Conservation (phyloP, 2,888 invertebrate genomes). For the Chromoteleia sp. region DNA sequence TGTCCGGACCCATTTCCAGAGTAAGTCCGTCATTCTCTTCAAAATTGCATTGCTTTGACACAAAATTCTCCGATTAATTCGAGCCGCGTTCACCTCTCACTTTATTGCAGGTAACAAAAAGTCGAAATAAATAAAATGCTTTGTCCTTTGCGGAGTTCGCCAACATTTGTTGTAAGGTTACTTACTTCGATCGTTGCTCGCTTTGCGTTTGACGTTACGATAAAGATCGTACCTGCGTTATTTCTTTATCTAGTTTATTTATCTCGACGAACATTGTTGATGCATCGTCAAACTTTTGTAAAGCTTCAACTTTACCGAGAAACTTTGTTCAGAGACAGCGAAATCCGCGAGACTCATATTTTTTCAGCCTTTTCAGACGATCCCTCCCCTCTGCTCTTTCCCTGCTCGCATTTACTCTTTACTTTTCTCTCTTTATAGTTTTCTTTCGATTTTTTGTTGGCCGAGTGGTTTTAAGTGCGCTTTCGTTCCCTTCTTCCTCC, state of each 20-base stretch:
- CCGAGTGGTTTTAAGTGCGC: constrained; percentile 49
- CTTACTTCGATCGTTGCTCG: too few species aligned
- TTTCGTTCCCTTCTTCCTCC: constrained; percentile 37
- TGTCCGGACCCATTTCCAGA: constrained; percentile 34
- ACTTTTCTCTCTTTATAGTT: not conserved
- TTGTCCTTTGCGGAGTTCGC: too few species aligned
- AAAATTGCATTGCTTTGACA: too few species aligned
- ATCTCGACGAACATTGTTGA: not conserved
- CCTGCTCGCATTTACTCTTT: not conserved
- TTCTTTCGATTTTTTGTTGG: not conserved
- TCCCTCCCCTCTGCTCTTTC: not conserved
- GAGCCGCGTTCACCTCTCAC: too few species aligned
- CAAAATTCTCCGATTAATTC: too few species aligned
- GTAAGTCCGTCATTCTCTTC: constrained; percentile 29
- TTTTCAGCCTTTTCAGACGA: constrained; percentile 6
- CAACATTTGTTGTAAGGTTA: too few species aligned
- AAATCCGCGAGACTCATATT: constrained; percentile 23
- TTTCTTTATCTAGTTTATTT: not conserved
- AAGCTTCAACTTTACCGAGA: not conserved
- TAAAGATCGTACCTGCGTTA: not conserved
- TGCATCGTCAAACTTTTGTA: not conserved
- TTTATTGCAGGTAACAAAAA: too few species aligned
- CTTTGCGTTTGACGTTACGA: not conserved
- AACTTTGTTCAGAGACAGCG: constrained; percentile 10
- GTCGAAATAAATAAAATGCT: too few species aligned